Evolutionary conservation across 2,113 vertebrate species (phyloP).

Genomic region (Tinamus guttatus): DNA sequence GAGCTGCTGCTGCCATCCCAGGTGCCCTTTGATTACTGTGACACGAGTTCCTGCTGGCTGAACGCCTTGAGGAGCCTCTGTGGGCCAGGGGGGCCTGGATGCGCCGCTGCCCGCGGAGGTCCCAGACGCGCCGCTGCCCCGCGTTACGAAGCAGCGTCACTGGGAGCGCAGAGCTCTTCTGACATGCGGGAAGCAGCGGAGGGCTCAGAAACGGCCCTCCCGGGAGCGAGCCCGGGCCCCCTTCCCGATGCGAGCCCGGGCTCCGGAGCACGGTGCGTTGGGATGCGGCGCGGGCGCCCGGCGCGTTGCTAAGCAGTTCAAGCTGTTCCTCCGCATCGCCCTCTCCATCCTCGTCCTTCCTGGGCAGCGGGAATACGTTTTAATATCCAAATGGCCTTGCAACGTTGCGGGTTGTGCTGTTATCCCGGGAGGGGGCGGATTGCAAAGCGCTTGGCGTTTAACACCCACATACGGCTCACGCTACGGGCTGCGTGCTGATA

Average conservation of each 20-base stretch:
- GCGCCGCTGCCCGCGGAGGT: not conserved
- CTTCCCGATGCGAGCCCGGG: no score
- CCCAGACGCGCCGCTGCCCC: slow-evolving; percentile 64
- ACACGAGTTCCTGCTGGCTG: slow-evolving; percentile 67
- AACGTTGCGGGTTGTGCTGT: not conserved
- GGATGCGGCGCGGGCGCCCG: not conserved
- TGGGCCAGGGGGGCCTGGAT: slow-evolving; percentile 67
- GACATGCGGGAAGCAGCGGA: not conserved
- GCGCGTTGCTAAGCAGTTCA: not conserved
- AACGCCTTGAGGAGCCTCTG: slow-evolving; percentile 70
- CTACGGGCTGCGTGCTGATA: slow-evolving; percentile 57
- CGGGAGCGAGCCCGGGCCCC: no score
- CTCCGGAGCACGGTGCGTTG: not conserved
- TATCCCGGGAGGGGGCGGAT: not conserved
- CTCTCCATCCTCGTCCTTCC: not conserved
- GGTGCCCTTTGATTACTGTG: slow-evolving; percentile 71
- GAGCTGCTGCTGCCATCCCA: slow-evolving; percentile 21
- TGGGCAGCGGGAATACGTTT: not conserved
- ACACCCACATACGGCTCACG: slow-evolving; percentile 59
- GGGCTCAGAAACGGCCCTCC: not conserved
- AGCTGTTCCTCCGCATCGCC: not conserved
- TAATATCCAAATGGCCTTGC: not conserved
- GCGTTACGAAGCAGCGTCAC: slow-evolving; percentile 66
- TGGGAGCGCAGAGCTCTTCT: slow-evolving; percentile 46
- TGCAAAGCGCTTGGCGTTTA: slow-evolving; percentile 51